Conservation (phyloP, 2,113 vertebrate genomes). For the Eonycteris spelaea region DNA sequence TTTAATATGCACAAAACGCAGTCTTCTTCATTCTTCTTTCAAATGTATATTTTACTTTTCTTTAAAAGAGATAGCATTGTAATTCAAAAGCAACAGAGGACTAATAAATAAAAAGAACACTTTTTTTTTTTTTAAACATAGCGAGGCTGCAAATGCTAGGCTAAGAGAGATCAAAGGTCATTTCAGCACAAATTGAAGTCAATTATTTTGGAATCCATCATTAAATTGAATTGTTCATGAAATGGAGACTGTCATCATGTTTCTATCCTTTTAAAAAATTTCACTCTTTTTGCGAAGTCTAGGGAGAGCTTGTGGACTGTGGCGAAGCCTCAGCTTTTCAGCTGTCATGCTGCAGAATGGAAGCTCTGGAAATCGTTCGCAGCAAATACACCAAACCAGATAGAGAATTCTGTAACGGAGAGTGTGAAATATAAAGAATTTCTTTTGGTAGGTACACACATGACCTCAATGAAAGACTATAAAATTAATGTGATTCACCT, state of each 20-base stretch:
- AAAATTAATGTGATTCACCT: background rate
- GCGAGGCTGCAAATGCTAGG: background rate
- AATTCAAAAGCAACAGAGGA: slow-evolving; percentile 32
- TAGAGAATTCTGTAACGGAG: background rate
- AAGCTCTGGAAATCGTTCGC: background rate
- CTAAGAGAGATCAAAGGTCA: slow-evolving; percentile 47
- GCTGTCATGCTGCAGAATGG: fast-evolving
- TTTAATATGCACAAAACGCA: background rate
- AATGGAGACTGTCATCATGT: background rate
- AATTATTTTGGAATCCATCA: slow-evolving; percentile 3
- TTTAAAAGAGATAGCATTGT: background rate
- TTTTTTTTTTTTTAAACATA: background rate
- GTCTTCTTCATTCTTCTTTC: background rate
- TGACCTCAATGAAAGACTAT: background rate
- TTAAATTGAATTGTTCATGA: background rate
- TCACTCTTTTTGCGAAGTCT: background rate
- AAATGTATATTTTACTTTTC: slow-evolving; percentile 1
- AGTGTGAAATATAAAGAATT: background rate
- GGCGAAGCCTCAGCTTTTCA: background rate
- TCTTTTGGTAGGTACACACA: background rate
- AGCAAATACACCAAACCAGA: background rate
- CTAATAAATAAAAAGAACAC: background rate
- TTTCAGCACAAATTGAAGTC: background rate
- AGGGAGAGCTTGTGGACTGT: background rate
- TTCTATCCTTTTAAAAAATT: background rate